phyloP scores from a whole-genome alignment of 2,797 vertebrate genomes.

The Paramormyrops hopkinsi region DNA sequence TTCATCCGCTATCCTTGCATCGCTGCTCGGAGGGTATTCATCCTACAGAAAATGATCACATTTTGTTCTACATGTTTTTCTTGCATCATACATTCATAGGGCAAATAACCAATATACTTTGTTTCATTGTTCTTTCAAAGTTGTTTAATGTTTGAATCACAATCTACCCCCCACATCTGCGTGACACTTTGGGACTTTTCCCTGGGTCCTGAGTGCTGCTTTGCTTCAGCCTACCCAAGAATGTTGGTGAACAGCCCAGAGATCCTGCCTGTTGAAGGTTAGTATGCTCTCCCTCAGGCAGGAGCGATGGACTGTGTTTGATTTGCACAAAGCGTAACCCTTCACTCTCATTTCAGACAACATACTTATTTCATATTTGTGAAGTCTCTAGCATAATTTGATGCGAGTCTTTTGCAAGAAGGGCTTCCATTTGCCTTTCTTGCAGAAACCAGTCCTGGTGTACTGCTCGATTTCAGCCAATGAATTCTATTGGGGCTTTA shows the following conservation, averaged over 20 bases:
- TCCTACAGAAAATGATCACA: no score
- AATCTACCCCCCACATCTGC: background rate
- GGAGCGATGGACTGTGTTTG: background rate
- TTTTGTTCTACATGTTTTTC: no score
- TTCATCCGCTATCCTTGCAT: no score
- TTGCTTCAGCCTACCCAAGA: no score
- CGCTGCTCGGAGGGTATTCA: no score
- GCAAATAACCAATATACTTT: no score
- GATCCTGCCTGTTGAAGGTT: background rate
- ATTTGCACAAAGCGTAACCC: background rate
- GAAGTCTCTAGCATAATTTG: background rate
- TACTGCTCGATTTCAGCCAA: background rate
- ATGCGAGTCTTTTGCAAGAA: background rate
- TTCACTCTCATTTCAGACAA: background rate
- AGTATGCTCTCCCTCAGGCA: background rate
- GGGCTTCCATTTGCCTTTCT: background rate
- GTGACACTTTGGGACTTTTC: background rate
- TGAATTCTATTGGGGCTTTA: background rate
- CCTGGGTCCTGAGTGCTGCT: no score
- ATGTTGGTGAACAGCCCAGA: no score
- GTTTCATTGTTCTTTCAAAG: no score
- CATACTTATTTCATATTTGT: background rate
- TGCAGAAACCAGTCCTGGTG: background rate
- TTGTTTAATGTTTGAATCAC: background rate
- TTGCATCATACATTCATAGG: no score